Base-by-base conservation (phyloP, 2,888 invertebrate genomes). In the Seira musarum region DNA sequence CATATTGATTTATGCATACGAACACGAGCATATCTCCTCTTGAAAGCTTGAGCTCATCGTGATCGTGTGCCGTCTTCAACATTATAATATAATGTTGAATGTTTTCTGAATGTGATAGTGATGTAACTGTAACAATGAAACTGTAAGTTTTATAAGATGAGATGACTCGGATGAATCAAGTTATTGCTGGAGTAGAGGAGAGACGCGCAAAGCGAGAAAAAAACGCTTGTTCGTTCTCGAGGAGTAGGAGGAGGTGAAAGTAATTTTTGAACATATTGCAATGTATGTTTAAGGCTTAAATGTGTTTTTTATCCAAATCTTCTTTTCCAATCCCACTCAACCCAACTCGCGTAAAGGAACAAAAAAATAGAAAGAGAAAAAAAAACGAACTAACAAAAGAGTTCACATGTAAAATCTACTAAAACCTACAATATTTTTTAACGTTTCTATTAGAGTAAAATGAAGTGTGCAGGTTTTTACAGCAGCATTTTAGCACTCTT, bases 241-340 rank as follows among this genome's bases (percentile, higher is more conserved):
- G 30, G 30, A 30, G 66, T 13, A n/a, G 64, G 35, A 73, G 69
- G 63, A 70, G 65, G 76, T 69, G 70, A 77, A 77, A 72, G 78
- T 67, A 67, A 67, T 78, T 78, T 72, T 78, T 67, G 72, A 78
- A 78, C 78, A 72, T 72, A 78, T 78, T 78, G 78, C 72, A 72
- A 72, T 72, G 78, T 72, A 71, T 78, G 71, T 60, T 71, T 75
- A 21, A 49, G 75, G 67, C 72, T 78, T 72, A 71, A 73, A 65
- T 57, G 66, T 53, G 71, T 71, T 78, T 30, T 30, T 69, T 78
- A 78, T 65, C 71, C 64, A 35, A 40, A 63, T 71, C 71, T 63
- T 71, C 71, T 53, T 65, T 30, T 30, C 30, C 30, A 30, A 30
- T 30, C 30, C 8, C 30, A 2, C 30, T 30, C 8, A 30, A 2